Evolutionary conservation across 2,797 vertebrate genomes (phyloP).

Genomic region (Lutjanus campechanus): DNA sequence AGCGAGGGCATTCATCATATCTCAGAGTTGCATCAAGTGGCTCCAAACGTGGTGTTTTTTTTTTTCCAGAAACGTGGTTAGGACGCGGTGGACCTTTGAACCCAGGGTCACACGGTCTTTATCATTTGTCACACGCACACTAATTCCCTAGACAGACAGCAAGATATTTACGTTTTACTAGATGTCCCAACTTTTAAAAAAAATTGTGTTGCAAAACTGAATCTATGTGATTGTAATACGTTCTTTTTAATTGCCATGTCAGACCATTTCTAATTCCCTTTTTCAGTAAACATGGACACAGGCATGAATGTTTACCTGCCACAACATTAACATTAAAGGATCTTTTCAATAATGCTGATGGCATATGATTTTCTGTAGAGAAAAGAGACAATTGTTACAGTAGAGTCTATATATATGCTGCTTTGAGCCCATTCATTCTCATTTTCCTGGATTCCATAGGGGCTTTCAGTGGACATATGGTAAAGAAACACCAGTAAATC

Average conservation of each 20-base stretch:
- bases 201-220: no score
- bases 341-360: background rate
- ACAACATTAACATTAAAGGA: background rate
- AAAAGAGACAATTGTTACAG: background rate
- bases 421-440: background rate
- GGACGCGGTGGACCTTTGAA: conserved; percentile 23
- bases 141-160: background rate
- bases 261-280: no score
- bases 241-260: no score
- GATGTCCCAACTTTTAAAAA: no score
- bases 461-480: background rate
- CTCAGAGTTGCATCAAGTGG: conserved; percentile 52
- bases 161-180: no score
- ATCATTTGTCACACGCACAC: background rate
- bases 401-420: background rate
- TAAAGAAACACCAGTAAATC: background rate
- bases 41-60: background rate
- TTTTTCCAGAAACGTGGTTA: background rate
- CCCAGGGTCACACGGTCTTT: background rate
- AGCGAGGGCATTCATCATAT: conserved; percentile 54
- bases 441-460: background rate
- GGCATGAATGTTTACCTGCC: background rate
- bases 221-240: no score
- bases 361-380: no score
- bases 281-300: no score